phyloP scores from a whole-genome alignment of 2,113 vertebrate species.

The Aythya baeri region DNA sequence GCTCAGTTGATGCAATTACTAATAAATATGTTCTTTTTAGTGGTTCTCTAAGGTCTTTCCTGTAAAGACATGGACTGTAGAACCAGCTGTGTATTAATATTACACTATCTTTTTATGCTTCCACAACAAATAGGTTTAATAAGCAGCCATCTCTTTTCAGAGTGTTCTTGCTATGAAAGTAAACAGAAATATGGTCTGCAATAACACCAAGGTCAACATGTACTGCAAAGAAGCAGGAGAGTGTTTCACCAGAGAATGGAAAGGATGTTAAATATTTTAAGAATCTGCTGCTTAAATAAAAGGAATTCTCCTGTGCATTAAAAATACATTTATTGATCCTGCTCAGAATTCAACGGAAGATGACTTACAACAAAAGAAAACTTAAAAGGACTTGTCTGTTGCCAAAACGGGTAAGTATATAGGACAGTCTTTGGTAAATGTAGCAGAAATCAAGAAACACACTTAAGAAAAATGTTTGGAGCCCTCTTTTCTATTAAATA shows the following conservation, averaged over 20 bases:
- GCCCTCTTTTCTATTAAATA: background rate
- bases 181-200: conserved; percentile 26
- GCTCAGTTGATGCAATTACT: background rate
- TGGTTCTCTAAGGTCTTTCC: background rate
- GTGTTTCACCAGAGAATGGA: conserved; percentile 10
- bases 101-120: background rate
- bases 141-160: background rate
- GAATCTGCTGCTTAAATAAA: conserved; percentile 41
- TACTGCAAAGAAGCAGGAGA: background rate
- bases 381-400: background rate
- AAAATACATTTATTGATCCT: conserved; percentile 45
- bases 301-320: conserved; percentile 6
- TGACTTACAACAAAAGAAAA: background rate
- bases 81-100: background rate
- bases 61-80: background rate
- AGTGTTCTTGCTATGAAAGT: background rate
- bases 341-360: conserved; percentile 27
- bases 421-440: background rate
- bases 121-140: conserved; percentile 43
- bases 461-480: background rate
- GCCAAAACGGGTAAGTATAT: background rate
- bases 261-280: conserved; percentile 62
- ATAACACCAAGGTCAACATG: conserved; percentile 27
- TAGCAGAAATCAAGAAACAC: background rate
- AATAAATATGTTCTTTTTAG: background rate